These are phyloP conservation scores for Dipus sagitta DNA, from an alignment of 2,797 vertebrate genomes.

Conservation along the genomic window DNA sequence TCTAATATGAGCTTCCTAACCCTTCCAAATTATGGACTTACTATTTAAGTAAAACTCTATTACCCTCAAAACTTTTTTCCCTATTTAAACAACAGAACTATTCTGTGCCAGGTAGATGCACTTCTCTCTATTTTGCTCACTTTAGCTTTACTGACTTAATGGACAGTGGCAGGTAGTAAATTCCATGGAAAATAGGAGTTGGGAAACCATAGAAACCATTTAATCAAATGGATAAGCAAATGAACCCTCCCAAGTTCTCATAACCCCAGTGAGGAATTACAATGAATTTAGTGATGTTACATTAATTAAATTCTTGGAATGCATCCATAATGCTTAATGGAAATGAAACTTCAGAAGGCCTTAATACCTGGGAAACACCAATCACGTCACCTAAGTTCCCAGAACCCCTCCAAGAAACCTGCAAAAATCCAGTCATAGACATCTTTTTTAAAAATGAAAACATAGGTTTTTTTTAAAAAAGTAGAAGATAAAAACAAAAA, in stretches of 20 bases:
- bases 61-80: conserved; percentile 10
- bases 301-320: conserved; percentile 82
- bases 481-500: conserved; percentile 52
- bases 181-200: conserved; percentile 63
- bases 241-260: conserved; percentile 71
- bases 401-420: conserved; percentile 34
- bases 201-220: conserved; percentile 72
- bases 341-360: conserved; percentile 68
- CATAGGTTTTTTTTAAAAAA: conserved; percentile 42
- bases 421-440: conserved; percentile 69
- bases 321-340: conserved; percentile 68
- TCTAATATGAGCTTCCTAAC: conserved; percentile 10
- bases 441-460: conserved; percentile 71
- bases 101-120: not conserved
- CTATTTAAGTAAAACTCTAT: not conserved
- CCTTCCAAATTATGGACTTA: conserved; percentile 3
- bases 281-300: conserved; percentile 67
- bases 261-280: conserved; percentile 77
- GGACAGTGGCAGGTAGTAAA: conserved; percentile 58
- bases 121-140: conserved; percentile 45
- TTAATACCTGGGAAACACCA: conserved; percentile 68
- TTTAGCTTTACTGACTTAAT: conserved; percentile 53
- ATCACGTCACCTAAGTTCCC: conserved; percentile 64
- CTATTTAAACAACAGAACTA: not conserved
- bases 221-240: conserved; percentile 69